Base-by-base conservation (phyloP, 2,113 vertebrate genomes). In the Cathartes aura region DNA sequence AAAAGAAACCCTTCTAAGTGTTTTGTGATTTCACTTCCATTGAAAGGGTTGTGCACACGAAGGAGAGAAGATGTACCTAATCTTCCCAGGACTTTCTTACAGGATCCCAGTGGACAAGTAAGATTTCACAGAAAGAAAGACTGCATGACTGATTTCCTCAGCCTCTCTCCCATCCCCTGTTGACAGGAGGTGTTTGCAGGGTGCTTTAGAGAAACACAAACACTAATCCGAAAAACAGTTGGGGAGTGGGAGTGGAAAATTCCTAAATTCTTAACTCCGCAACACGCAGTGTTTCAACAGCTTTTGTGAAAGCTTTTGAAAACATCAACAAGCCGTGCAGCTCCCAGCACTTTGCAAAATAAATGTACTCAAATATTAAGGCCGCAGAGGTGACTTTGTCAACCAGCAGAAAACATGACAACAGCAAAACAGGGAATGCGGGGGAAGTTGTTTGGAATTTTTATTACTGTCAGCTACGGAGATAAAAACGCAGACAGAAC, bases 221-320 rank as follows among this genome's bases (percentile, higher is more conserved):
- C 73, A 82, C 76, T 82, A 42, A 85, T 82, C 70, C 32, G 21
- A 95, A 91, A 89, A 89, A 15, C 93, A 94, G 89, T 20, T 91
- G 89, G 90, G 89, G 87, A 93, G 95, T 66, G 62, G 95, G 97
- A 96, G 85, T 81, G 91, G 96, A 97, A 98, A 97, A 96, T 96
- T 94, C 96, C 95, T 87, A 45, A 97, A 91, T 90, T 87, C 95
- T 70, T 62, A 90, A 48, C 78, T 2, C 7, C 78, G 94, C 92
- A 89, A 74, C 91, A 84, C 6, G 82, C 36, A 4, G 90, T 38
- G 92, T 85, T 98, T 94, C 90, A 84, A 96, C 95, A 96, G 91
- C 84, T 97, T 87, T 93, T 87, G 81, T 60, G 72, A 94, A 88
- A 92, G 73, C 73, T 89, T 89, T 96, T 63, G 84, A 83, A 96